A percentile compares a stretch with the other conserved stretches of the same genome.
phyloP scores from a whole-genome alignment of 2,888 invertebrate genomes.

The Cheilosia soror region DNA sequence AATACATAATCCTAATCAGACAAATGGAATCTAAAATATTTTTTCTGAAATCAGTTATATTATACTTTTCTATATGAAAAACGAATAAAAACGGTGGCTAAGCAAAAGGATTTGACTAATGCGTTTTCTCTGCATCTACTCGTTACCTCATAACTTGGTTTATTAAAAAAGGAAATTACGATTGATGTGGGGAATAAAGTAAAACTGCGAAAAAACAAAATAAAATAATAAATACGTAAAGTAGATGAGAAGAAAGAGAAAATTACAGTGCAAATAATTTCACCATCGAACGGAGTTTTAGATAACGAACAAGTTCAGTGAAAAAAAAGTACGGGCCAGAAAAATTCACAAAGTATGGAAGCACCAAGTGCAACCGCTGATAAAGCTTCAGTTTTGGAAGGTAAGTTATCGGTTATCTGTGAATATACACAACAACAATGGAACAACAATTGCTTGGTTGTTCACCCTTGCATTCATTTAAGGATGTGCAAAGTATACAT shows the following conservation, averaged over 20 bases:
- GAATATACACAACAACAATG: not conserved
- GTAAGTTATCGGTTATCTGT: conserved; percentile 77
- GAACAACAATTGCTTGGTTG: not conserved
- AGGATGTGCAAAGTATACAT: not conserved
- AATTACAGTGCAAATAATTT: conserved; percentile 1
- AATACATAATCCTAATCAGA: not conserved
- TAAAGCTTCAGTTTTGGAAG: conserved; percentile 81
- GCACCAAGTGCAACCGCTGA: conserved; percentile 76
- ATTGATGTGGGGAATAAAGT: not conserved
- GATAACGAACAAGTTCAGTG: conserved; percentile 20
- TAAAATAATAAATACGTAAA: not conserved
- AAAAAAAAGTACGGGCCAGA: conserved; percentile 21
- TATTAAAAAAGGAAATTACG: not conserved
- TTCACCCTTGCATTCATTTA: conserved; percentile 3
- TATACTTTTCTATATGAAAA: not conserved
- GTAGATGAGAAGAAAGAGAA: conserved; percentile 48
- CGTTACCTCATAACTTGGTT: conserved; percentile 27
- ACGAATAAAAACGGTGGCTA: not conserved
- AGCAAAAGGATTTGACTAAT: not conserved
- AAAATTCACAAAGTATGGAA: conserved; percentile 47
- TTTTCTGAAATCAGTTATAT: not conserved
- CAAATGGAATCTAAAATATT: conserved; percentile 25
- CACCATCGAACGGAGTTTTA: not conserved
- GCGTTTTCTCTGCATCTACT: not conserved
- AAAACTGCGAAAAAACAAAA: conserved; percentile 12